Percentiles rank a stretch among this genome's conserved stretches.
Evolutionary conservation across 1,140 invertebrate genomes (phyloP).

Genomic region (Drosophila sp.): DNA sequence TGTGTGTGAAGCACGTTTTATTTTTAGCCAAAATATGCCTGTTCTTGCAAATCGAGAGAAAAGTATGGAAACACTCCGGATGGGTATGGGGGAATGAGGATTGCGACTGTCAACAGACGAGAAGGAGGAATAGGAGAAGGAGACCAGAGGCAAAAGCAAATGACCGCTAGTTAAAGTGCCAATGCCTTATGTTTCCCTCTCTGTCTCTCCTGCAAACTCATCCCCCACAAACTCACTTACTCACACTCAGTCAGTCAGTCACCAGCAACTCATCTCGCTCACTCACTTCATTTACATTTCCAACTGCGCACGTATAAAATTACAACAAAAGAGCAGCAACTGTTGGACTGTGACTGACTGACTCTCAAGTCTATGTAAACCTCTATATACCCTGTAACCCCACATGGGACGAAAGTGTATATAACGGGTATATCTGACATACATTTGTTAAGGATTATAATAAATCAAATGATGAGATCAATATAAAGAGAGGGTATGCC

Average conservation of each 20-base stretch:
- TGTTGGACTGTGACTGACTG: slow-evolving; percentile 17
- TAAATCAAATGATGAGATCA: background rate
- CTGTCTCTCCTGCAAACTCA: background rate
- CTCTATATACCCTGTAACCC: background rate
- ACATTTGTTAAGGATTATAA: too few species aligned
- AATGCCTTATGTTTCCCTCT: slow-evolving; percentile 48
- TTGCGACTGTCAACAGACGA: slow-evolving; percentile 16
- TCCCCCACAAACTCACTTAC: slow-evolving; percentile 14
- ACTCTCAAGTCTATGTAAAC: slow-evolving; percentile 12
- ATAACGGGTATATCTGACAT: background rate
- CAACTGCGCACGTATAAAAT: slow-evolving; percentile 79
- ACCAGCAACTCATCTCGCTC: background rate
- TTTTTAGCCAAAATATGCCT: slow-evolving; percentile 68
- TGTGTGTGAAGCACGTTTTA: slow-evolving; percentile 58
- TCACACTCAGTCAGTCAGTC: slow-evolving; percentile 2
- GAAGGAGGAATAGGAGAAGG: background rate
- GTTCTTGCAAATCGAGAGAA: slow-evolving; percentile 73
- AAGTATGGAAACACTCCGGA: slow-evolving; percentile 30
- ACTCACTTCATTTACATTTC: slow-evolving; percentile 64
- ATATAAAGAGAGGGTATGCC: background rate
- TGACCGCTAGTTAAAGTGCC: slow-evolving; percentile 64
- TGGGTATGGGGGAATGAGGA: background rate
- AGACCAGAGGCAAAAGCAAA: slow-evolving; percentile 59
- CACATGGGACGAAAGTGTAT: background rate
- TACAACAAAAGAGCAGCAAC: slow-evolving; percentile 37